Percentiles rank a stretch among this genome's conserved stretches.
These are phyloP conservation scores for Trichonephila clavata DNA, from an alignment of 1,140 invertebrate genomes.

Conservation along the genomic window DNA sequence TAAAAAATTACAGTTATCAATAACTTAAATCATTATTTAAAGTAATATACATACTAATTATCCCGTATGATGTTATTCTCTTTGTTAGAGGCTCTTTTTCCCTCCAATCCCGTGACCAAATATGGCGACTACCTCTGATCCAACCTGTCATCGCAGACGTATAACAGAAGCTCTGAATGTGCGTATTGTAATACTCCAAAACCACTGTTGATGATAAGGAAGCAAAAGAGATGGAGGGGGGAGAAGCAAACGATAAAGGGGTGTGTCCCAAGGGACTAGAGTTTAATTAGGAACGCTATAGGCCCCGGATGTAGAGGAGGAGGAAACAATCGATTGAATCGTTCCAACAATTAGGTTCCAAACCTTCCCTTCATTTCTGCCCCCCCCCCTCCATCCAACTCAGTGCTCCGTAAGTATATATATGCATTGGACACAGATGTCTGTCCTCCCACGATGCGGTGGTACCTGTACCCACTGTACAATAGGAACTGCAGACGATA, in stretches of 20 bases:
- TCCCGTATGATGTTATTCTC: too few species aligned
- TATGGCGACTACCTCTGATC: background rate
- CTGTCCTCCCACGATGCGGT: background rate
- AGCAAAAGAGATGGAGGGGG: background rate
- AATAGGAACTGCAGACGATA: background rate
- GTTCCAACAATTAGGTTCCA: slow-evolving; percentile 71
- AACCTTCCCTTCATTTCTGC: background rate
- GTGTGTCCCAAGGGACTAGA: slow-evolving; percentile 57
- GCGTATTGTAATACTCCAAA: slow-evolving; percentile 22
- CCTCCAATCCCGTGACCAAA: background rate
- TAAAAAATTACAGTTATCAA: too few species aligned
- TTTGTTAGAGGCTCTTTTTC: too few species aligned
- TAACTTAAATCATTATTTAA: too few species aligned
- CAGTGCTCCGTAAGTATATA: background rate
- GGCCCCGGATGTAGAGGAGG: slow-evolving; percentile 69
- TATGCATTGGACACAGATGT: slow-evolving; percentile 59
- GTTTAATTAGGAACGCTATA: slow-evolving; percentile 66
- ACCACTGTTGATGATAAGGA: slow-evolving; percentile 8
- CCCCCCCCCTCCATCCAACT: background rate
- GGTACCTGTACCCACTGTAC: slow-evolving; percentile 4
- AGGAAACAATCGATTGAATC: slow-evolving; percentile 74
- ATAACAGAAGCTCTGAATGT: slow-evolving; percentile 6
- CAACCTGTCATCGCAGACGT: background rate
- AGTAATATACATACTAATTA: too few species aligned
- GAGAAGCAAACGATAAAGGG: slow-evolving; percentile 42